Conservation (phyloP, 2,888 invertebrate species). For the Chouioia cunea region DNA sequence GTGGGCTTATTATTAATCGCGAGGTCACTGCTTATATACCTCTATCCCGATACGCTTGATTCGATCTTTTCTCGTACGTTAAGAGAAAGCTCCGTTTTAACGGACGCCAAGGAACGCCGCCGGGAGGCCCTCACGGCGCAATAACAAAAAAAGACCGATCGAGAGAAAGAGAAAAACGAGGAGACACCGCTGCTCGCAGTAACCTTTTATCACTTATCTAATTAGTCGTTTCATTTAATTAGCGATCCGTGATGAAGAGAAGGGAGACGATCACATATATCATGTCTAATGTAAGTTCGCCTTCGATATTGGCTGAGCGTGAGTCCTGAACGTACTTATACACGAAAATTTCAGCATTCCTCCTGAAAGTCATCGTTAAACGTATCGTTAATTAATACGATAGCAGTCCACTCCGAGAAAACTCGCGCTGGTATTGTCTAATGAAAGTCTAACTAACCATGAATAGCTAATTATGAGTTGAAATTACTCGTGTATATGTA, state of each 20-base stretch:
- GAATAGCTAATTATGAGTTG: no score
- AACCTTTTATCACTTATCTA: constrained; percentile 61
- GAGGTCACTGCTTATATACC: constrained; percentile 39
- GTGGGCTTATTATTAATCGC: constrained; percentile 47
- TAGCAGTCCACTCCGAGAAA: no score
- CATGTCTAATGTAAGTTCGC: no score
- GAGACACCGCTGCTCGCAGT: constrained; percentile 45
- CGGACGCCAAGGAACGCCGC: constrained; percentile 4
- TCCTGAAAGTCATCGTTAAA: no score
- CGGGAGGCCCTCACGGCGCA: background rate
- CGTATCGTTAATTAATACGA: no score
- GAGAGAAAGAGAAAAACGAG: constrained; percentile 5
- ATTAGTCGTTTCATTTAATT: constrained; percentile 62
- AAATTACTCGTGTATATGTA: no score
- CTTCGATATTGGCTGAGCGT: no score
- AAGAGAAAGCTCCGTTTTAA: constrained; percentile 1
- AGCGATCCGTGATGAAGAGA: constrained; percentile 51
- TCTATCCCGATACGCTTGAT: constrained; percentile 23
- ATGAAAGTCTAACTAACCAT: no score
- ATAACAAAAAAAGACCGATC: background rate
- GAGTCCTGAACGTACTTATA: no score
- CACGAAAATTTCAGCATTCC: no score
- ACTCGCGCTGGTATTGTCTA: no score
- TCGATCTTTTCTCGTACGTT: constrained; percentile 34
- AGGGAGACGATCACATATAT: constrained; percentile 17